These are phyloP conservation scores for Sinelater perroti DNA, from an alignment of 2,888 invertebrate species.

Conservation along the genomic window DNA sequence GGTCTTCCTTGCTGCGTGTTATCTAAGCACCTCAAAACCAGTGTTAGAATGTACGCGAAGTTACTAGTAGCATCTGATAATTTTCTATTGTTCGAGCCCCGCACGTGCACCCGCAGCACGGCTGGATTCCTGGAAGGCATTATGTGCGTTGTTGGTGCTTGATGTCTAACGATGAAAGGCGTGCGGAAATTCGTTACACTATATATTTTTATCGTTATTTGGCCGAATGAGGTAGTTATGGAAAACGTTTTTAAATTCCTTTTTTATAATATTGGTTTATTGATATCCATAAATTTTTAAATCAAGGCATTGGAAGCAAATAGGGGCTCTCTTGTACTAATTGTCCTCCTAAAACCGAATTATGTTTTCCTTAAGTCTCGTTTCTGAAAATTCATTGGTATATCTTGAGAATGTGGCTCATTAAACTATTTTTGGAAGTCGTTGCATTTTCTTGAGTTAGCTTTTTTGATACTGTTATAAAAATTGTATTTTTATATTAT, in stretches of 20 bases:
- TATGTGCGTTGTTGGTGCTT: no score
- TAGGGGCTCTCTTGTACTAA: background rate
- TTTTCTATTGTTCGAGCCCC: no score
- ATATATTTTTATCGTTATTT: background rate
- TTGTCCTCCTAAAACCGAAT: conserved; percentile 1
- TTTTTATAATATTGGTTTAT: background rate
- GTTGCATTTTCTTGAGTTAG: background rate
- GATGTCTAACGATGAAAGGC: no score
- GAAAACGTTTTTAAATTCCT: background rate
- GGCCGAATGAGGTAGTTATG: background rate
- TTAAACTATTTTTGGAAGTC: conserved; percentile 3
- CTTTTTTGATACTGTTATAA: background rate
- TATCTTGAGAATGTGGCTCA: conserved; percentile 1
- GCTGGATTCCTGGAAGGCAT: no score
- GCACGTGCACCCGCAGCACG: no score
- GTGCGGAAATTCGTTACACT: no score
- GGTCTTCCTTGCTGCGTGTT: no score
- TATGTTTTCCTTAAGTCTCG: background rate
- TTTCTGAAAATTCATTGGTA: conserved; percentile 1
- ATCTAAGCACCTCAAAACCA: no score
- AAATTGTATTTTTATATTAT: background rate
- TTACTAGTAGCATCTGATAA: no score
- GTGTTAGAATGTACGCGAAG: no score
- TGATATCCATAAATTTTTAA: background rate
- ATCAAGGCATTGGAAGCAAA: background rate